These are phyloP conservation scores for Acanthosepion lycidas DNA, from an alignment of 2,888 invertebrate species.

Conservation along the genomic window DNA sequence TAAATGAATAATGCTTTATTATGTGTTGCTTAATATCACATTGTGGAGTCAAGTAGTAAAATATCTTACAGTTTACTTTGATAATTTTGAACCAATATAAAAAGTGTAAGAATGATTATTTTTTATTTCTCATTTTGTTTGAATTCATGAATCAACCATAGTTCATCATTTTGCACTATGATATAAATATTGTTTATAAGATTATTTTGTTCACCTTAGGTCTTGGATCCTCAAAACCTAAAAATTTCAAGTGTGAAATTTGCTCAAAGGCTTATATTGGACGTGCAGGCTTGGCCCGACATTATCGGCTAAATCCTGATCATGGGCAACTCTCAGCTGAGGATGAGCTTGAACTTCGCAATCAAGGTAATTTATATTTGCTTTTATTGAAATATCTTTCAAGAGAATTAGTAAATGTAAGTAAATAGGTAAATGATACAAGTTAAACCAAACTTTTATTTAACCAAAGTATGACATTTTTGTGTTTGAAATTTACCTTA, in stretches of 20 bases:
- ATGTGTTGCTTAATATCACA: too few relatives aligned
- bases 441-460: too few relatives aligned
- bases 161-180: neutral
- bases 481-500: too few relatives aligned
- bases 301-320: slow-evolving; percentile 80
- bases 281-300: slow-evolving; percentile 79
- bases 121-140: neutral
- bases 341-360: slow-evolving; percentile 42
- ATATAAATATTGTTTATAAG: neutral
- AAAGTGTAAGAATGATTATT: too few relatives aligned
- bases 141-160: neutral
- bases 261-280: slow-evolving; percentile 82
- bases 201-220: slow-evolving; percentile 52
- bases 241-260: slow-evolving; percentile 79
- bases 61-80: too few relatives aligned
- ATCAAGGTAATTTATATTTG: slow-evolving; percentile 37
- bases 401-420: too few relatives aligned
- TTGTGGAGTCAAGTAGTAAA: too few relatives aligned
- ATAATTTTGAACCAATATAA: too few relatives aligned
- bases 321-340: slow-evolving; percentile 76
- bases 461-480: too few relatives aligned
- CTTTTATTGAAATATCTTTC: neutral
- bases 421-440: too few relatives aligned
- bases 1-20: too few relatives aligned
- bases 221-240: slow-evolving; percentile 62